These are phyloP conservation scores for Drepana falcataria DNA, from an alignment of 2,888 invertebrate genomes.

Conservation along the genomic window DNA sequence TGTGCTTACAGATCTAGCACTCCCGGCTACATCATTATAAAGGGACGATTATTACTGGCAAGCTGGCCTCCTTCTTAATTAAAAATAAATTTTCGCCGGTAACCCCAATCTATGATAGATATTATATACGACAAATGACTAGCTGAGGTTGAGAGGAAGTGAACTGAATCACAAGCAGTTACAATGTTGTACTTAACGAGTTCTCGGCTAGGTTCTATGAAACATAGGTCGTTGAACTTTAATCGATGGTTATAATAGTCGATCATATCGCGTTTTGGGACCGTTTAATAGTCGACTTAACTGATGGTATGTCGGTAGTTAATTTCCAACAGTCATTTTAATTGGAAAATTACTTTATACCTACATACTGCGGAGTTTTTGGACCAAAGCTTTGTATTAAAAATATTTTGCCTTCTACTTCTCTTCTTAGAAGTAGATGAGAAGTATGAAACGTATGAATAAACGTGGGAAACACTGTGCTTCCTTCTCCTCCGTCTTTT, in stretches of 20 bases:
- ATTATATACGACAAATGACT: constrained; percentile 5
- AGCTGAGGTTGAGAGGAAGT: background rate
- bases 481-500: no score
- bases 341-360: background rate
- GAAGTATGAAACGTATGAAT: no score
- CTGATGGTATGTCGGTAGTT: background rate
- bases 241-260: background rate
- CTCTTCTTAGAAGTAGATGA: no score
- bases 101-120: constrained; percentile 7
- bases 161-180: constrained; percentile 3
- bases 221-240: constrained; percentile 4
- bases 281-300: constrained; percentile 1
- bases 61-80: no score
- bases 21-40: no score
- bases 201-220: constrained; percentile 13
- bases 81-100: constrained; percentile 2
- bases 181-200: constrained; percentile 13
- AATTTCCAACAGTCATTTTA: background rate
- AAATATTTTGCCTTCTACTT: no score
- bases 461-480: no score
- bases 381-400: no score
- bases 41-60: no score
- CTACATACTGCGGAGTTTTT: no score
- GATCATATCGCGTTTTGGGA: constrained; percentile 2
- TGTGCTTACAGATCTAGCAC: no score